Evolutionary conservation across 2,888 invertebrate genomes (phyloP), one percentile per base, ranked within the genome.

Genomic region (Mongoloraphidia duomilia): DNA sequence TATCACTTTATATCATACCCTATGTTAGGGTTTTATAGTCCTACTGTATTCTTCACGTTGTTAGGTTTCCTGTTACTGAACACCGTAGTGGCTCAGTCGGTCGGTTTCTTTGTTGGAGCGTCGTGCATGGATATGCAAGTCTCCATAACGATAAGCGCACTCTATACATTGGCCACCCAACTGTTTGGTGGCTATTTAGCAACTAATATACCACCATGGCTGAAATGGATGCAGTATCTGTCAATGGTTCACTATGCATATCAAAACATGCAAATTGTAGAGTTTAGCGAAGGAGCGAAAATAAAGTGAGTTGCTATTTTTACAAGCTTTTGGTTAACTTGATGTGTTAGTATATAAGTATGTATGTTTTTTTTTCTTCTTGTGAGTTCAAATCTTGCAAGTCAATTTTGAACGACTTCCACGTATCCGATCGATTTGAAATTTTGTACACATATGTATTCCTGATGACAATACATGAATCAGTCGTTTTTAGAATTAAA

Each of bases 171-270:
- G 58, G 81, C 82, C 48, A 83, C 83, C 40, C 83, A 86, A 65
- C 71, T 87, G 44, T 80, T 85, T 61, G 85, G 85, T 53, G 80
- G 83, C 37, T 86, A 82, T 64, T 71, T 84, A 55, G 81, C 84
- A 43, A 81, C 80, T 41, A 76, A 81, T 60, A 80, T 85, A 59
- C 84, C 84, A 14, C 70, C 75, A 35, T 83, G 82, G 75, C 65
- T 85, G 49, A 77, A 77, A 59, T 85, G 84, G 84, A 76, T 82
- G 65, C 75, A 80, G 56, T 84, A 84, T 61, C 72, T 81, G 50
- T 84, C 84, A 45, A 79, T 84, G 80, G 79, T 85, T 46, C 82
- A 84, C 64, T 86, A 86, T 65, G 84, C 84, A 50, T 86, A 82
- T 67, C 81, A 84, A 61, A 84, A 84, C 64, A 82, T 85, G 82